These are phyloP conservation scores for Trichoplusia ni DNA, from an alignment of 1,140 invertebrate species.

Conservation along the genomic window DNA sequence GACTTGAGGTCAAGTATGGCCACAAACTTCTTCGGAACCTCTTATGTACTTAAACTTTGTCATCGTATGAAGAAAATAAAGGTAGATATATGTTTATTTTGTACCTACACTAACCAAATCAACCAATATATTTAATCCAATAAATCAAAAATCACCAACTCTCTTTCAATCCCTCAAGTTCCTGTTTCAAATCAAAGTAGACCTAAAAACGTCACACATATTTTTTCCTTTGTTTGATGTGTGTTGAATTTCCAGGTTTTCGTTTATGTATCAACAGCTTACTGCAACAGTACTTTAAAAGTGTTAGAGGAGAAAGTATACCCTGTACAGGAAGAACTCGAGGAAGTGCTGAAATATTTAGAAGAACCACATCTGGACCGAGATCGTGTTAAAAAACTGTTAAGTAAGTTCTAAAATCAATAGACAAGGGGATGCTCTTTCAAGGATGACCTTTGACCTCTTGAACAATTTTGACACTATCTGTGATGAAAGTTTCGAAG, in stretches of 20 bases:
- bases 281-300: conserved; percentile 23
- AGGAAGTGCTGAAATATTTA: conserved; percentile 4
- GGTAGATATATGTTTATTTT: conserved; percentile 7
- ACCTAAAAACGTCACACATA: neutral
- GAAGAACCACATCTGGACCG: neutral
- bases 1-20: conserved; percentile 28
- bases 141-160: too few species aligned
- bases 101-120: neutral
- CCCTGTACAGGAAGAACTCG: conserved; percentile 17
- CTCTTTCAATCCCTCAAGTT: too few species aligned
- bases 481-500: too few species aligned
- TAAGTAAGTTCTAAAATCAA: conserved; percentile 22
- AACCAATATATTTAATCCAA: too few species aligned
- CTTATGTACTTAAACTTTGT: conserved; percentile 21
- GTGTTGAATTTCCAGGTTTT: conserved; percentile 27
- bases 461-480: neutral
- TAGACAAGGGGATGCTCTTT: neutral
- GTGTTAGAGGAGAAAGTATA: conserved; percentile 43
- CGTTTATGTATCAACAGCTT: conserved; percentile 45
- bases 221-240: too few species aligned
- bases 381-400: neutral
- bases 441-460: neutral
- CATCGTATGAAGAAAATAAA: conserved; percentile 32
- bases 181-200: too few species aligned
- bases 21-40: conserved; percentile 36